phyloP scores from a whole-genome alignment of 2,113 vertebrate species.

The Rhinichthys klamathensis region DNA sequence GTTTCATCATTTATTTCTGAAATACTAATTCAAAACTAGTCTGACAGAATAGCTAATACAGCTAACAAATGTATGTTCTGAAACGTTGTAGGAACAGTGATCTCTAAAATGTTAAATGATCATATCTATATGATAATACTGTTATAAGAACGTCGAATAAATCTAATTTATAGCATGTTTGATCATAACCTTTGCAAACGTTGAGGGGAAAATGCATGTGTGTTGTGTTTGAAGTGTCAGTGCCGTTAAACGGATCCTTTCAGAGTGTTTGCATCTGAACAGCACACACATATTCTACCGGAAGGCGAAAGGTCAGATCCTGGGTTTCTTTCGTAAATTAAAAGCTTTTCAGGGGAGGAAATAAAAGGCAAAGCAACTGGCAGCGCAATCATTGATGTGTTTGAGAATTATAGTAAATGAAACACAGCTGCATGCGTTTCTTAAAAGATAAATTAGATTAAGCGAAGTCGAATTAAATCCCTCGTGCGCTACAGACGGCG shows the following conservation, averaged over 20 bases:
- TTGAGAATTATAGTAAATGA: constrained; percentile 43
- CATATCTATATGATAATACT: too few relatives aligned
- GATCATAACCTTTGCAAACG: too few relatives aligned
- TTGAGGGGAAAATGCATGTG: not conserved
- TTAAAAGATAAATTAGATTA: constrained; percentile 2
- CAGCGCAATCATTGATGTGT: constrained; percentile 74
- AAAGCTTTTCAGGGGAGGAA: constrained; percentile 60
- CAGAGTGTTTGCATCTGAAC: not conserved
- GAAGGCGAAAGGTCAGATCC: not conserved
- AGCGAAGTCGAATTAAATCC: not conserved
- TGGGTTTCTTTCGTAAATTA: constrained; percentile 54
- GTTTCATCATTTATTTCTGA: not conserved
- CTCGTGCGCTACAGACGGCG: not conserved
- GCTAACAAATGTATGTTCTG: not conserved
- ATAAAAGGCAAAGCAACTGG: constrained; percentile 71
- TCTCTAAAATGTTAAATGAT: too few relatives aligned
- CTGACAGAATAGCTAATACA: not conserved
- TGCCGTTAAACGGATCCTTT: not conserved
- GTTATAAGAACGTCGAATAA: too few relatives aligned
- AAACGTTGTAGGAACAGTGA: too few relatives aligned
- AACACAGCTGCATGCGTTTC: not conserved
- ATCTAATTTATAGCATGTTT: too few relatives aligned
- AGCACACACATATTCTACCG: not conserved
- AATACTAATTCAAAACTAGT: not conserved
- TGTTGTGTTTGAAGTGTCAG: not conserved